phyloP scores from a whole-genome alignment of 92 coral and sea anemone genomes.

The Nematostella vectensis region DNA sequence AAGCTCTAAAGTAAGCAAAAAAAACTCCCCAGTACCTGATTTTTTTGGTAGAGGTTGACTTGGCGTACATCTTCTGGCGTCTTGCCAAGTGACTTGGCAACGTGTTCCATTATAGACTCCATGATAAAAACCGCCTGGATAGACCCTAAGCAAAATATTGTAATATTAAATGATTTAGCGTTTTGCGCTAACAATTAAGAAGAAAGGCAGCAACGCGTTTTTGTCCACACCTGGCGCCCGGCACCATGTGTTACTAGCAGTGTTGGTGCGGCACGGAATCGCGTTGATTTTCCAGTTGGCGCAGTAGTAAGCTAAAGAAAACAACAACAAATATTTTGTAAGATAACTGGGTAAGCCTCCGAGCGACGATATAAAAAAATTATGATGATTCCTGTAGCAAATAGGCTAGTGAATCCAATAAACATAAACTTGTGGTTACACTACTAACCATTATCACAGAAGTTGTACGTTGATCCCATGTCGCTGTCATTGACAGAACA shows the following conservation, averaged over 20 bases:
- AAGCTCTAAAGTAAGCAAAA: no score
- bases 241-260: constrained; percentile 65
- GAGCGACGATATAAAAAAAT: no score
- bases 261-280: constrained; percentile 61
- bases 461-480: constrained; percentile 15
- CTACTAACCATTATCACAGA: constrained; percentile 77
- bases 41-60: constrained; percentile 67
- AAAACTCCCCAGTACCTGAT: constrained; percentile 82
- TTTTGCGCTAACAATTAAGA: not conserved
- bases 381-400: no score
- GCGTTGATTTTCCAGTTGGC: constrained; percentile 73
- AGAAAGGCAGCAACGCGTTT: no score
- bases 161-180: no score
- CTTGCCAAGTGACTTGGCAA: constrained; percentile 67
- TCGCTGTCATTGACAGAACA: constrained; percentile 46
- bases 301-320: constrained; percentile 58
- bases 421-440: no score
- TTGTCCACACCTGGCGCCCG: constrained; percentile 87
- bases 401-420: no score
- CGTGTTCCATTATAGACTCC: constrained; percentile 83
- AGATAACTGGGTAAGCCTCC: no score
- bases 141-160: constrained; percentile 46
- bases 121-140: constrained; percentile 66
- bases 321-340: constrained; percentile 7
- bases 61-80: constrained; percentile 73